Base-by-base conservation (phyloP, 2,888 invertebrate species). In the Tupiocoris notatus region DNA sequence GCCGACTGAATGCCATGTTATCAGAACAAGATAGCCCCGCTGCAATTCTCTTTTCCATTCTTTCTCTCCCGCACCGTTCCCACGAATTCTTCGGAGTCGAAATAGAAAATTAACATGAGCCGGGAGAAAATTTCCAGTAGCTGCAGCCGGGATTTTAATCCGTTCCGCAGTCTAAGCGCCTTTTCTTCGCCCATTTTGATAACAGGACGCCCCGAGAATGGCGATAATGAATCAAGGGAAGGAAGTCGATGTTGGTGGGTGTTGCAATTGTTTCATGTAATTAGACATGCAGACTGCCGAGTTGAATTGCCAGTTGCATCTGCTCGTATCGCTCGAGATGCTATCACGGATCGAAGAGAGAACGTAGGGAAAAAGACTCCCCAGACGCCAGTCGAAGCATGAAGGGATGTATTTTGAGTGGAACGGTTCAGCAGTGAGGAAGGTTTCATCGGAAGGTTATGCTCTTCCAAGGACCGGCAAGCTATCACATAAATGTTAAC, bases 401-500 rank as follows among this genome's bases (percentile, higher is more conserved):
- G n/a, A 39, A 12, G 39, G 59, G 70, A 23, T 22, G 58, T 6
- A 3, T 18, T 59, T n/a, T n/a, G 59, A 59, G 59, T 23, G 39
- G 71, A 39, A 18, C n/a, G n/a, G n/a, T n/a, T n/a, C n/a, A n/a
- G n/a, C n/a, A n/a, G n/a, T n/a, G n/a, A 17, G 39, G 56, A 56
- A 56, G 57, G 67, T 67, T 63, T 62, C 73, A 61, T 24, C 24
- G 70, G 70, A 62, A 73, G 25, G 65, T 74, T 74, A 74, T 77
- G 65, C 65, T 73, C 74, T 54, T 58, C 74, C 74, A 21, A 73
- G 73, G 39, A 39, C 39, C 6, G 12, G 39, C 39, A 3, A 12
- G 73, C 77, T 70, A 77, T 77, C 77, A 77, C 77, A 77, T 77
- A 77, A 77, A 77, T 77, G 77, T 77, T 77, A 77, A 77, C 77